Conservation (phyloP, 2,797 vertebrate species). For the Mus minutoides region DNA sequence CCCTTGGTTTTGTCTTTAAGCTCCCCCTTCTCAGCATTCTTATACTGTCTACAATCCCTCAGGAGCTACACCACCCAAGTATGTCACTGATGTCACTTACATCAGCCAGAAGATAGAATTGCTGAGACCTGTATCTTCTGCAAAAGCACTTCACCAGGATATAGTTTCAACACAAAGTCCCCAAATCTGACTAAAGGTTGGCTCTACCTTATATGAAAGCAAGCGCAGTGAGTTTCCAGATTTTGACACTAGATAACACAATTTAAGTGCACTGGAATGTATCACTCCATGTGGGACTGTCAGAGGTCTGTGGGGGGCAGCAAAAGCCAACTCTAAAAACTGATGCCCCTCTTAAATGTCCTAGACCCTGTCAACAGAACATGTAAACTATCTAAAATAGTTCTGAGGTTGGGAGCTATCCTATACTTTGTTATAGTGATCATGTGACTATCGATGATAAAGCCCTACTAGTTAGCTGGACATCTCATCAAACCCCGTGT, state of each 20-base stretch:
- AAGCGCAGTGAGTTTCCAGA: neutral
- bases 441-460: neutral
- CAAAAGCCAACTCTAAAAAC: slow-evolving; percentile 1
- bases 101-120: neutral
- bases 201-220: neutral
- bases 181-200: neutral
- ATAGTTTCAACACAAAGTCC: slow-evolving; percentile 23
- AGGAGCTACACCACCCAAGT: neutral
- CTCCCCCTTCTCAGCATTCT: neutral
- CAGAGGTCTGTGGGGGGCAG: no score
- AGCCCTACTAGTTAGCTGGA: neutral
- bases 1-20: neutral
- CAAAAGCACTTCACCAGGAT: neutral
- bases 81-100: neutral
- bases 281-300: neutral
- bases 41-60: neutral
- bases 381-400: neutral
- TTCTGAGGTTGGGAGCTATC: neutral
- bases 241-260: neutral
- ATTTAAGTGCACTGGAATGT: neutral
- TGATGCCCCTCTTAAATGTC: neutral
- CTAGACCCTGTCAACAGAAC: neutral
- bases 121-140: neutral
- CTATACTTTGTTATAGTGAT: neutral
- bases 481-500: slow-evolving; percentile 9